These are phyloP conservation scores for Nixonia krombeini DNA, from an alignment of 1,140 invertebrate genomes.

Conservation along the genomic window DNA sequence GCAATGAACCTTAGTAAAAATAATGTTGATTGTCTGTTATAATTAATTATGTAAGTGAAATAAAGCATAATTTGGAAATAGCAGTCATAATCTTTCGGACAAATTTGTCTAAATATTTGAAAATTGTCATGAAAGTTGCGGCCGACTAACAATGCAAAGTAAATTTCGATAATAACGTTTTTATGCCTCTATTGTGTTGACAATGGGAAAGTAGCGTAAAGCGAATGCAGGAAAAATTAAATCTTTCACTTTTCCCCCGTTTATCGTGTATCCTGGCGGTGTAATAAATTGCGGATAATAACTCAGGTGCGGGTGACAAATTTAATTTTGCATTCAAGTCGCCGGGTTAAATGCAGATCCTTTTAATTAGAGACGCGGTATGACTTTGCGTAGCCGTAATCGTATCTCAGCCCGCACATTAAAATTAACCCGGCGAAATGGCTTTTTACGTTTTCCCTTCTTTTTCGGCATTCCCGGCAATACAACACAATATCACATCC, in stretches of 20 bases:
- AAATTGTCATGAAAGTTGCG: constrained; percentile 13
- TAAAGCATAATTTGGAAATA: no score
- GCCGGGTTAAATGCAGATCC: constrained; percentile 33
- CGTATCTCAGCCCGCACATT: constrained; percentile 24
- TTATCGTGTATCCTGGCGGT: constrained; percentile 26
- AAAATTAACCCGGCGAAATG: constrained; percentile 35
- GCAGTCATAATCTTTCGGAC: no score
- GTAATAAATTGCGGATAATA: constrained; percentile 36
- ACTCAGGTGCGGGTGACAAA: constrained; percentile 32
- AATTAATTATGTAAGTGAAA: no score
- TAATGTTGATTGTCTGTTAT: no score
- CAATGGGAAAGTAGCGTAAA: constrained; percentile 11
- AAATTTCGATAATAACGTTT: constrained; percentile 25
- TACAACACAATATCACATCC: constrained; percentile 21
- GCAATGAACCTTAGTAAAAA: no score
- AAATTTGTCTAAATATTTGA: constrained; percentile 6
- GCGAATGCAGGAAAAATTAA: constrained; percentile 13
- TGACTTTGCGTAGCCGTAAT: constrained; percentile 23
- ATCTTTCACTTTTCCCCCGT: constrained; percentile 14
- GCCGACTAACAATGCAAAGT: constrained; percentile 19
- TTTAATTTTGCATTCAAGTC: constrained; percentile 36
- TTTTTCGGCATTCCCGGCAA: constrained; percentile 5
- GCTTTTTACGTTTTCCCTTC: constrained; percentile 24
- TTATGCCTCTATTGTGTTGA: constrained; percentile 13
- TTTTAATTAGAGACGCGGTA: constrained; percentile 34